These are phyloP conservation scores for Gerris buenoi DNA, from an alignment of 1,140 invertebrate species.

Conservation along the genomic window DNA sequence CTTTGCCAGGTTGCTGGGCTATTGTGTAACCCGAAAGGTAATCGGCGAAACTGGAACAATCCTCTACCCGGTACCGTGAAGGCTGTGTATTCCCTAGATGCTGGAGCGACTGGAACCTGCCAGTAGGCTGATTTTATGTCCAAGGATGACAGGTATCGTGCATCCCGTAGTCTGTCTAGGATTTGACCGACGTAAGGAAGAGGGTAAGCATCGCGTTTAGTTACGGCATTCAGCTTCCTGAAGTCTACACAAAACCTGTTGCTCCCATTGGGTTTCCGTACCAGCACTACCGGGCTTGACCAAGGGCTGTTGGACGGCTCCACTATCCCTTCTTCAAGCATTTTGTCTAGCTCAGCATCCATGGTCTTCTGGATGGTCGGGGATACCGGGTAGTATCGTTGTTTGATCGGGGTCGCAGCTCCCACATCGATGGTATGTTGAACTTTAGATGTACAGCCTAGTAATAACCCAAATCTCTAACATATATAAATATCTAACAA, in stretches of 20 bases:
- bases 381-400: constrained; percentile 12
- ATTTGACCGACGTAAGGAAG: neutral
- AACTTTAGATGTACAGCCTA: no score
- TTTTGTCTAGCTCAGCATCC: no score
- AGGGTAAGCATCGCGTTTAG: constrained; percentile 22
- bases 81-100: constrained; percentile 12
- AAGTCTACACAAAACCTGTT: constrained; percentile 34
- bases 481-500: no score
- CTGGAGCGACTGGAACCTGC: constrained; percentile 12
- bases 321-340: constrained; percentile 18
- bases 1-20: constrained; percentile 24
- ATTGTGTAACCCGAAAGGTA: constrained; percentile 29
- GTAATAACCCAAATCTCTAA: no score
- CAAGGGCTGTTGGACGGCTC: constrained; percentile 32
- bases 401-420: constrained; percentile 11
- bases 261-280: constrained; percentile 35
- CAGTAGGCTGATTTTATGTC: constrained; percentile 26
- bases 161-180: constrained; percentile 22
- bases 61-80: constrained; percentile 21
- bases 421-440: no score
- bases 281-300: constrained; percentile 32
- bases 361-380: constrained; percentile 11
- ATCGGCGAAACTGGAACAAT: constrained; percentile 24
- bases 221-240: constrained; percentile 30
- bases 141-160: constrained; percentile 22